Percentiles rank a stretch among this genome's conserved stretches.
Conservation (phyloP, 2,888 invertebrate species). For the Agriopis leucophaearia region DNA sequence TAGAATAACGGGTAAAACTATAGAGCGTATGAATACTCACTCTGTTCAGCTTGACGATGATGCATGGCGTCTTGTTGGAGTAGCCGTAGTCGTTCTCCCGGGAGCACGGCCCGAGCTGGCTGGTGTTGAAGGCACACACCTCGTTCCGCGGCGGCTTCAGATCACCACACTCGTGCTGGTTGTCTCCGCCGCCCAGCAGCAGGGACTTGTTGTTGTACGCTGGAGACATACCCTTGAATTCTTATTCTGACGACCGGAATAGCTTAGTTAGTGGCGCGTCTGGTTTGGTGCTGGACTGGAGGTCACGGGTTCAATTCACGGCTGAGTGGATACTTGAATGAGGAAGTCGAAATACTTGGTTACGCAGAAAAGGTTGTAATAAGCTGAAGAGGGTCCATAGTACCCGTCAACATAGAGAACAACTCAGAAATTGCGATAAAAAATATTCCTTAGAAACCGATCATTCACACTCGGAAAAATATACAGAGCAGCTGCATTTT, state of each 20-base stretch:
- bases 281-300: neutral
- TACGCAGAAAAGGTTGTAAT: too few species aligned
- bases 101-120: constrained; percentile 91
- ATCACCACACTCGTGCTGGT: constrained; percentile 70
- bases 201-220: constrained; percentile 76
- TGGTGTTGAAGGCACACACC: constrained; percentile 93
- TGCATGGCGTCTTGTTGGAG: constrained; percentile 94
- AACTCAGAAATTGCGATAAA: too few species aligned
- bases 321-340: neutral
- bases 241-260: neutral
- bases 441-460: too few species aligned
- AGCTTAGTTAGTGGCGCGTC: neutral
- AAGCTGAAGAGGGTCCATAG: too few species aligned
- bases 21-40: constrained; percentile 49
- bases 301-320: neutral
- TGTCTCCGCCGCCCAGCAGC: constrained; percentile 66
- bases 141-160: constrained; percentile 70
- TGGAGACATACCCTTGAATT: constrained; percentile 42
- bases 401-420: too few species aligned
- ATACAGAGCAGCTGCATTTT: too few species aligned
- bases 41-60: constrained; percentile 97
- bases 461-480: too few species aligned
- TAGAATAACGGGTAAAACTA: too few species aligned
- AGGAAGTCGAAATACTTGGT: too few species aligned
- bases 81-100: constrained; percentile 94